Evolutionary conservation across 1,140 invertebrate species (phyloP).

Genomic region (Lepidurus packardi): DNA sequence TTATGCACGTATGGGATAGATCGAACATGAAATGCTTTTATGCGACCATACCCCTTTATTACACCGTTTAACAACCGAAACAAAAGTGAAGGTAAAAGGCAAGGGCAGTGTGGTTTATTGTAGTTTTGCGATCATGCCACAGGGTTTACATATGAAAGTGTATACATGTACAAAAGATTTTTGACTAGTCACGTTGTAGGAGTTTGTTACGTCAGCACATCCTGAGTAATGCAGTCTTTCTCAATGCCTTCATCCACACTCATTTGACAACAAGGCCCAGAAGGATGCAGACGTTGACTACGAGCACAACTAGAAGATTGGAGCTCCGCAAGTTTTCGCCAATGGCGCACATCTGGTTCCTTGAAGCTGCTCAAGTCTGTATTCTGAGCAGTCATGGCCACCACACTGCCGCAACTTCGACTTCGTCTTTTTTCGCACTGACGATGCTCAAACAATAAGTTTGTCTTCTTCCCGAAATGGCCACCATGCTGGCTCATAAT

Average conservation of each 20-base stretch:
- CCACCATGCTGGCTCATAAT: not conserved
- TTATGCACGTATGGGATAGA: too few species aligned
- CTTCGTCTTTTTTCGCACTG: not conserved
- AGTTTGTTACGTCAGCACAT: constrained; percentile 3
- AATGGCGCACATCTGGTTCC: not conserved
- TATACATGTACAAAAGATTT: not conserved
- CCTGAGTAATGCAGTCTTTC: not conserved
- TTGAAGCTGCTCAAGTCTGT: not conserved
- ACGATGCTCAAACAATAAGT: not conserved
- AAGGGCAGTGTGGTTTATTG: too few species aligned
- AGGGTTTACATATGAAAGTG: not conserved
- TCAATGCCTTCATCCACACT: constrained; percentile 12
- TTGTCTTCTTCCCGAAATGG: not conserved
- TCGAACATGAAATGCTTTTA: too few species aligned
- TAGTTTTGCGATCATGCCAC: too few species aligned
- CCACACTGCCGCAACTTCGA: not conserved
- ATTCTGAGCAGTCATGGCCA: not conserved
- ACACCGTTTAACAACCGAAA: too few species aligned
- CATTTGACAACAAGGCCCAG: not conserved
- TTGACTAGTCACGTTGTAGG: not conserved
- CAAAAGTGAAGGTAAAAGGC: too few species aligned
- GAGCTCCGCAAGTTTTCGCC: not conserved
- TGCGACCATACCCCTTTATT: too few species aligned
- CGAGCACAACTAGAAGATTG: not conserved
- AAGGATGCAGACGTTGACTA: not conserved